Conservation (phyloP, 2,888 invertebrate genomes). For the Lasioglossum malachurum region DNA sequence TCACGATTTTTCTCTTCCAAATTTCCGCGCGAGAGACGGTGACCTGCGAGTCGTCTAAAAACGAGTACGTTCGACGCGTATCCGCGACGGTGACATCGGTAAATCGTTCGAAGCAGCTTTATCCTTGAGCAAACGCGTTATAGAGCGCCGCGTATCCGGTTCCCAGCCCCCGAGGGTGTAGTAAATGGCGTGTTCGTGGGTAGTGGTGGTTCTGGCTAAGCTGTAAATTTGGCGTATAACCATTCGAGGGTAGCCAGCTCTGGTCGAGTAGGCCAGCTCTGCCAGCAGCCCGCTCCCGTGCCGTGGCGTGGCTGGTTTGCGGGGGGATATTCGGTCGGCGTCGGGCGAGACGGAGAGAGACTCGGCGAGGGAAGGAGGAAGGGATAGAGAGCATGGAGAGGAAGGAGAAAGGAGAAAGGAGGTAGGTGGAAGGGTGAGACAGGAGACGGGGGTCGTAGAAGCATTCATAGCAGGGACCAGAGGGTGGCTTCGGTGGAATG, state of each 20-base stretch:
- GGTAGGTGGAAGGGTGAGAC: slow-evolving; percentile 60
- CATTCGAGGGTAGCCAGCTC: slow-evolving; percentile 74
- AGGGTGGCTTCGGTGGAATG: slow-evolving; percentile 84
- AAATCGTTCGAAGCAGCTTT: slow-evolving; percentile 53
- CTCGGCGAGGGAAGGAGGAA: background rate
- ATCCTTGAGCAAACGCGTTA: slow-evolving; percentile 63
- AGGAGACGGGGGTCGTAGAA: slow-evolving; percentile 78
- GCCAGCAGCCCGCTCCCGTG: slow-evolving; percentile 43
- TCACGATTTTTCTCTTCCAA: no score
- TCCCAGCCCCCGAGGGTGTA: slow-evolving; percentile 44
- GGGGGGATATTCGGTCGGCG: slow-evolving; percentile 27
- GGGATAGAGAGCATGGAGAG: background rate
- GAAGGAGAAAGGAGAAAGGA: background rate
- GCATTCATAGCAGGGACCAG: slow-evolving; percentile 82
- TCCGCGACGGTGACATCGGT: slow-evolving; percentile 27
- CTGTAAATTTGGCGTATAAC: slow-evolving; percentile 84
- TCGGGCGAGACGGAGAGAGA: background rate
- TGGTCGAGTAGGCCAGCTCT: slow-evolving; percentile 73
- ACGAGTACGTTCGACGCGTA: background rate
- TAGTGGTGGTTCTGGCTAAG: slow-evolving; percentile 75
- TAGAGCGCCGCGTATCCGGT: slow-evolving; percentile 58
- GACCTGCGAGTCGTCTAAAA: no score
- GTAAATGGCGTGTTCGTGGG: slow-evolving; percentile 67
- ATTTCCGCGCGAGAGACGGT: background rate
- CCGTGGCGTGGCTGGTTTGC: slow-evolving; percentile 61